Evolutionary conservation across 2,113 vertebrate species (phyloP).

Genomic region (Amphiprion percula): DNA sequence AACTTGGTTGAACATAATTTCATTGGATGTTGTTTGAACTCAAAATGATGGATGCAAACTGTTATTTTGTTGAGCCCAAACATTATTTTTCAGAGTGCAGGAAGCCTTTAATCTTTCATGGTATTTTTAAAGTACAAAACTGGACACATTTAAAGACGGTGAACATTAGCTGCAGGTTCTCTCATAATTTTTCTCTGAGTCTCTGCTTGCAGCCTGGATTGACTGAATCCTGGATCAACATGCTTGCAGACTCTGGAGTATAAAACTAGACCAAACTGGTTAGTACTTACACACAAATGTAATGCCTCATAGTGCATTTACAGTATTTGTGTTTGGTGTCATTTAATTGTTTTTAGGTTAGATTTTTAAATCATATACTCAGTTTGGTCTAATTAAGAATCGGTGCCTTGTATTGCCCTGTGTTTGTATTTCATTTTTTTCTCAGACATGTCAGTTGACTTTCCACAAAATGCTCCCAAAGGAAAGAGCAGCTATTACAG

Average conservation of each 20-base stretch:
- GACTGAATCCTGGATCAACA: too few species aligned
- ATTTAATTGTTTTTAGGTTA: background rate
- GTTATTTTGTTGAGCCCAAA: too few species aligned
- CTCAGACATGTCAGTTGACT: background rate
- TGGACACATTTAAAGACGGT: background rate
- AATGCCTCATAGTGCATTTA: too few species aligned
- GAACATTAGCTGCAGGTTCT: background rate
- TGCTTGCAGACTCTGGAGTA: background rate
- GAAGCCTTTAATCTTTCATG: too few species aligned
- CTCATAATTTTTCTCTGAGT: background rate
- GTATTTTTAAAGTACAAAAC: too few species aligned
- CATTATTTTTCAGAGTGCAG: too few species aligned
- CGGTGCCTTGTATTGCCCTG: background rate
- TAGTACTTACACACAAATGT: too few species aligned
- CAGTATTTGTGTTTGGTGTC: background rate
- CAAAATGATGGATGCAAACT: too few species aligned
- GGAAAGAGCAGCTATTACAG: conserved; percentile 2
- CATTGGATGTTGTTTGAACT: too few species aligned
- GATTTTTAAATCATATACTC: background rate
- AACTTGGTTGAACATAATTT: too few species aligned
- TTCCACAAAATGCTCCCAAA: conserved; percentile 29
- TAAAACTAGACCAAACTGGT: too few species aligned
- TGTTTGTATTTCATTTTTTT: background rate
- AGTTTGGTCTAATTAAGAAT: background rate
- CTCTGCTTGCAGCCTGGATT: too few species aligned